A percentile compares a stretch with the other conserved stretches of the same genome.
Evolutionary conservation across 2,113 vertebrate species (phyloP).

Genomic region (Diphyllodes magnificus): DNA sequence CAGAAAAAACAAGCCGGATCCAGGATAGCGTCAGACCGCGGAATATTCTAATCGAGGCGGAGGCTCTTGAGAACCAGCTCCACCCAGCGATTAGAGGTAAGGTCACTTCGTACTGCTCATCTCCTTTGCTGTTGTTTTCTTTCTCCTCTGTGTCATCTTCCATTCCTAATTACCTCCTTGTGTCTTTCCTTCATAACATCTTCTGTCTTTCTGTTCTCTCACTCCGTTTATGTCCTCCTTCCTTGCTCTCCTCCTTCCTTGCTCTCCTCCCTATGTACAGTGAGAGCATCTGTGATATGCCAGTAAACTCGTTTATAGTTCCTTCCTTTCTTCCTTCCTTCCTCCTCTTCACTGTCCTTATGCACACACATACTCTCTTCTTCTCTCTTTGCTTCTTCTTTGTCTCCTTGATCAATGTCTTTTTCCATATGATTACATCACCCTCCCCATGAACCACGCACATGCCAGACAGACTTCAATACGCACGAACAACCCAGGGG

Average conservation of each 20-base stretch:
- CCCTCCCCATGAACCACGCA: rapidly evolving
- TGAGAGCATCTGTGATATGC: rapidly evolving
- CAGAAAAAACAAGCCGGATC: too few relatives aligned
- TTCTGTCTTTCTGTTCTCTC: too few relatives aligned
- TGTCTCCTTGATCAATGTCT: rapidly evolving
- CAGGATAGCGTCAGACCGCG: rapidly evolving
- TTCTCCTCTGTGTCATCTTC: rapidly evolving
- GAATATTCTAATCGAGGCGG: rapidly evolving
- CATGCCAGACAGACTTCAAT: neutral
- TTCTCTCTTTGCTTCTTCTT: neutral
- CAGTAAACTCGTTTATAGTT: too few relatives aligned
- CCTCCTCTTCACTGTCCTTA: rapidly evolving
- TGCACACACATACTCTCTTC: too few relatives aligned
- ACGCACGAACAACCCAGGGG: neutral
- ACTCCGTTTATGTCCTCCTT: rapidly evolving
- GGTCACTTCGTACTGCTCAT: rapidly evolving
- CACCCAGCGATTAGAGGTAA: rapidly evolving
- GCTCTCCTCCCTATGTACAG: too few relatives aligned
- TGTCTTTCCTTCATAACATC: too few relatives aligned
- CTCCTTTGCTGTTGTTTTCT: rapidly evolving
- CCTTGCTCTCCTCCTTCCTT: rapidly evolving
- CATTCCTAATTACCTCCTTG: rapidly evolving
- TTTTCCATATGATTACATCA: neutral
- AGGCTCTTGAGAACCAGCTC: rapidly evolving
- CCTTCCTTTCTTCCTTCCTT: too few relatives aligned